phyloP scores from a whole-genome alignment of 2,113 vertebrate species.

The Protobothrops flavoviridis region DNA sequence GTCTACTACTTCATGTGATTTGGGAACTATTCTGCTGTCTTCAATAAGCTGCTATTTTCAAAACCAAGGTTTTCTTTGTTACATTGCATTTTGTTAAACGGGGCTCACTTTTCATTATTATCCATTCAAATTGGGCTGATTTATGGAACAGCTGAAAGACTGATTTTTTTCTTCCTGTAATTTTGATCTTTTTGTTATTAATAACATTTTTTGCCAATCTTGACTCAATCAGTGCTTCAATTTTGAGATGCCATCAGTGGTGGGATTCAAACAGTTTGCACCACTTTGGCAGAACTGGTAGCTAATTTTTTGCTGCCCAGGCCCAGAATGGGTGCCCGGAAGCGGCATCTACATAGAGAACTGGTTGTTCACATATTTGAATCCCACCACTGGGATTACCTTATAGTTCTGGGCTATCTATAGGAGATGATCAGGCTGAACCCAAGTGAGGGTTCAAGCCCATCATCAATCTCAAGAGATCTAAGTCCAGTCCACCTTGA shows the following conservation, averaged over 20 bases:
- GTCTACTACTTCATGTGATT: background rate
- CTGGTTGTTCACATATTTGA: too few relatives aligned
- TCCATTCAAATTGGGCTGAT: background rate
- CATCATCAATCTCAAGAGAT: too few relatives aligned
- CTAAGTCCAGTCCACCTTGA: too few relatives aligned
- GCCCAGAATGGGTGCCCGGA: too few relatives aligned
- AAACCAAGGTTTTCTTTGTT: background rate
- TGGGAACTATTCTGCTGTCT: background rate
- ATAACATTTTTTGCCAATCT: background rate
- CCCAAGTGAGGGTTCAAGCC: too few relatives aligned
- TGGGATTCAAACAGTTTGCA: too few relatives aligned
- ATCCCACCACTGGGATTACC: too few relatives aligned
- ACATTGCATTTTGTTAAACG: background rate
- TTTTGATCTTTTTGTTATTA: background rate
- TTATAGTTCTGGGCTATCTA: background rate
- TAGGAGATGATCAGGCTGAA: background rate
- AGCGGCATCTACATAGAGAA: too few relatives aligned
- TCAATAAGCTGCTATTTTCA: background rate
- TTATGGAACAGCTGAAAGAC: background rate
- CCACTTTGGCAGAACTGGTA: too few relatives aligned
- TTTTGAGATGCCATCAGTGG: background rate
- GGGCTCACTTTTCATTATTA: background rate
- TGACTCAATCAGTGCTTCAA: background rate
- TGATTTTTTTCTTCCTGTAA: background rate
- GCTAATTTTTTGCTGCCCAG: too few relatives aligned